A percentile compares a stretch with the other conserved stretches of the same genome.
These are phyloP conservation scores for Sebastes diaconus DNA, from an alignment of 2,797 vertebrate genomes.

Conservation along the genomic window DNA sequence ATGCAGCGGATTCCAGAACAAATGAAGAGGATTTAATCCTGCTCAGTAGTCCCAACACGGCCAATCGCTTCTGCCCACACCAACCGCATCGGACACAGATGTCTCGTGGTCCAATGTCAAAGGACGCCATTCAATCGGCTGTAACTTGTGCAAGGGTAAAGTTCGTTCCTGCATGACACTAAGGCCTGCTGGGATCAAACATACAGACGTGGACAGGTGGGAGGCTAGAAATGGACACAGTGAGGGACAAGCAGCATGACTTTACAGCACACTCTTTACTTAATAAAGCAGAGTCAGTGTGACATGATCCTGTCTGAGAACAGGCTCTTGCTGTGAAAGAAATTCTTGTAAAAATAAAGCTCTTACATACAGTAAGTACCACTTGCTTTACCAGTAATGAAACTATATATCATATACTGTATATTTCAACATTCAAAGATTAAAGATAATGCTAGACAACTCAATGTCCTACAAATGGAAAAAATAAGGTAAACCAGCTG, in stretches of 20 bases:
- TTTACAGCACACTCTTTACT: not conserved
- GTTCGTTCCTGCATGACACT: slow-evolving; percentile 12
- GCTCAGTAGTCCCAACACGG: slow-evolving; percentile 34
- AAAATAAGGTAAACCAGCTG: not conserved
- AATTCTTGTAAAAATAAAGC: not conserved
- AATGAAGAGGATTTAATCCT: slow-evolving; percentile 42
- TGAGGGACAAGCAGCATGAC: not conserved
- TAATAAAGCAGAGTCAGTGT: slow-evolving; percentile 6
- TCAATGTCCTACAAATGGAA: not conserved
- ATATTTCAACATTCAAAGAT: not conserved
- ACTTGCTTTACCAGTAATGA: not conserved
- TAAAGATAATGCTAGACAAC: not conserved
- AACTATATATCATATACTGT: not conserved
- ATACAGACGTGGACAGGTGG: not conserved
- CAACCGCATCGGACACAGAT: slow-evolving; percentile 28
- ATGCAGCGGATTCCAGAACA: slow-evolving; percentile 38
- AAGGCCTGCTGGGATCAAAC: slow-evolving; percentile 29
- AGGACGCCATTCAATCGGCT: slow-evolving; percentile 19
- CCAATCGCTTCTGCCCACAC: slow-evolving; percentile 5
- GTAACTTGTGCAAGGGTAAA: slow-evolving; percentile 11
- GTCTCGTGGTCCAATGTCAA: slow-evolving; percentile 22
- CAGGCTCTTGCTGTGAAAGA: not conserved
- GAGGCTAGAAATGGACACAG: not conserved
- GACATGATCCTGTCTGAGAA: not conserved
- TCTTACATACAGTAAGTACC: not conserved